Evolutionary conservation across 2,888 invertebrate species (phyloP).

Genomic region (Xylota sylvarum): DNA sequence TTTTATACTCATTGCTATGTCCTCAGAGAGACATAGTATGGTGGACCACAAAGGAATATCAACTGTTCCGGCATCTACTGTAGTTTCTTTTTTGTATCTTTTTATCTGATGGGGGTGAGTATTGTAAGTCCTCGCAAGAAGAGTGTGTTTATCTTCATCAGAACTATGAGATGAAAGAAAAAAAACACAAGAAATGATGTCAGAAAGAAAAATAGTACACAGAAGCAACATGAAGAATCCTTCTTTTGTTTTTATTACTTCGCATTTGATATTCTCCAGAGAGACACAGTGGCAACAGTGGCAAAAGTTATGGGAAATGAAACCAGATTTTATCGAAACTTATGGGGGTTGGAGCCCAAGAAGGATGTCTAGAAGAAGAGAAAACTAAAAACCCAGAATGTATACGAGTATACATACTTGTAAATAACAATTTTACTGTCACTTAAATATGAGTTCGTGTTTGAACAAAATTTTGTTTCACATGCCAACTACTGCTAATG

Average conservation of each 20-base stretch:
- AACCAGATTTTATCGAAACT: constrained; percentile 48
- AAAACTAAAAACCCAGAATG: not conserved
- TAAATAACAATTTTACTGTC: too few species aligned
- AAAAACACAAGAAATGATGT: constrained; percentile 13
- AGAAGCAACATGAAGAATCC: constrained; percentile 30
- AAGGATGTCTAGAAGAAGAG: constrained; percentile 2
- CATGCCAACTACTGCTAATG: too few species aligned
- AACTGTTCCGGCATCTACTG: constrained; percentile 36
- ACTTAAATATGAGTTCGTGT: too few species aligned
- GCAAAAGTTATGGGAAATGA: constrained; percentile 44
- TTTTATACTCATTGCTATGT: not conserved
- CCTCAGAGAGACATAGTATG: constrained; percentile 23
- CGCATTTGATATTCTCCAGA: constrained; percentile 33
- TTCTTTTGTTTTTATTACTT: constrained; percentile 41
- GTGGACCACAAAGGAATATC: constrained; percentile 20
- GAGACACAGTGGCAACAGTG: constrained; percentile 12
- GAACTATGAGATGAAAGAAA: constrained; percentile 23
- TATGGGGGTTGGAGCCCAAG: constrained; percentile 28
- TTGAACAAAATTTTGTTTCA: too few species aligned
- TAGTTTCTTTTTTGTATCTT: constrained; percentile 11
- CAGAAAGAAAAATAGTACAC: constrained; percentile 15
- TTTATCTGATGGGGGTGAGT: constrained; percentile 29
- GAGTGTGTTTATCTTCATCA: constrained; percentile 58
- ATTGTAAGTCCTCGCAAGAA: constrained; percentile 23
- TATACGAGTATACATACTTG: too few species aligned